These are phyloP conservation scores for Linurgus olivaceus DNA, from an alignment of 2,797 vertebrate species.

Conservation along the genomic window DNA sequence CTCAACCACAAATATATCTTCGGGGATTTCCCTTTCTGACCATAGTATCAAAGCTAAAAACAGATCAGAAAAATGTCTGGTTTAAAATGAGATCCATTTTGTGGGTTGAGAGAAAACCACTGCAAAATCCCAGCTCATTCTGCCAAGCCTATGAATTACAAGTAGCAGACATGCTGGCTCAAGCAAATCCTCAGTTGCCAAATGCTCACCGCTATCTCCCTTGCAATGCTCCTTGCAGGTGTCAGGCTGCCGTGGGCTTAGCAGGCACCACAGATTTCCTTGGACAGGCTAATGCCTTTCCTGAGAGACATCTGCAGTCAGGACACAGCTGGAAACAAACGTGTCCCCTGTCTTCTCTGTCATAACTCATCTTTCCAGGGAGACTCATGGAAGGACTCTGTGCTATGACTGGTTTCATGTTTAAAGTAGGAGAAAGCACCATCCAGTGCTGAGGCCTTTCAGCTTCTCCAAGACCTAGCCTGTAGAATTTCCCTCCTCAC, in stretches of 20 bases:
- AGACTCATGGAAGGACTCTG: background rate
- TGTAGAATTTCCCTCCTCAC: background rate
- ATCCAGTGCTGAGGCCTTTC: background rate
- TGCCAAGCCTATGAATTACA: conserved; percentile 76
- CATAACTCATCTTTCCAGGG: background rate
- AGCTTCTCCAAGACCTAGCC: background rate
- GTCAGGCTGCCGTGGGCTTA: conserved; percentile 9
- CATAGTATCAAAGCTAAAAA: conserved; percentile 55
- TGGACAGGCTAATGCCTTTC: conserved; percentile 31
- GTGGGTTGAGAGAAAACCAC: conserved; percentile 70
- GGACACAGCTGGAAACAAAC: background rate
- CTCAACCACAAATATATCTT: conserved; percentile 18
- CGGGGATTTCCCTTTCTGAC: conserved; percentile 48
- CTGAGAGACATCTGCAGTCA: conserved; percentile 23
- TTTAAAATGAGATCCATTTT: conserved; percentile 67
- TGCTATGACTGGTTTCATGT: background rate
- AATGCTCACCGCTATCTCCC: conserved; percentile 65
- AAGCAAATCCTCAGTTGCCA: conserved; percentile 68
- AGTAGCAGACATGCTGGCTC: conserved; percentile 70
- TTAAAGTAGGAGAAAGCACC: background rate
- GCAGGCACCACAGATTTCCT: conserved; percentile 5
- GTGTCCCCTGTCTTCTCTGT: background rate
- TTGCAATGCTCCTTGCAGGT: conserved; percentile 36
- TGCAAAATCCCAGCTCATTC: conserved; percentile 71
- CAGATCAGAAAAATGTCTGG: conserved; percentile 57